Base-by-base conservation (phyloP, 2,888 invertebrate genomes). In the Eupsilia transversa region DNA sequence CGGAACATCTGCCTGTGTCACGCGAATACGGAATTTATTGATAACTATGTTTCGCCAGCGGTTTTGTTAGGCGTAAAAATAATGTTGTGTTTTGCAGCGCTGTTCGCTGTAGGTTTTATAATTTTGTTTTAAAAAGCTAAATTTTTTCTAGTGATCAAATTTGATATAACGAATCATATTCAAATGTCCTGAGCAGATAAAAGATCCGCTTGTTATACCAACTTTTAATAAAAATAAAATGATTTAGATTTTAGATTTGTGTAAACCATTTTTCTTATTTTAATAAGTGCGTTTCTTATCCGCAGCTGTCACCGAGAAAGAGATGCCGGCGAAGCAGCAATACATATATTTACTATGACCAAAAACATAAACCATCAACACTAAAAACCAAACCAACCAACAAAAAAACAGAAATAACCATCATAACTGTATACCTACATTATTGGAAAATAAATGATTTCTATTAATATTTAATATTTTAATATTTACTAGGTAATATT, bases 1-100 rank as follows among this genome's bases (percentile, higher is more conserved):
- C 69, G n/a, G 66, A 83, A 87, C 91, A 91, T 88, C 91, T 91
- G 91, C 89, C 76, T 30, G 33, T 80, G 89, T 89, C 91, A 91
- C 90, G 91, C 91, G 81, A 90, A 56, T 74, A 49, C 80, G 78
- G 75, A 81, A 85, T 90, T 88, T 88, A 89, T 88, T 86, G 81
- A 5, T n/a, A 7, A 71, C 79, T 86, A 78, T 57, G 60, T 56
- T 71, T 75, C 23, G 41, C 5, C 10, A 0, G 54, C 56, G 79
- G 82, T 20, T 77, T 84, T 74, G 63, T 63, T 67, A 72, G 20
- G 2, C 14, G 9, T 23, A 30, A 57, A 35, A 52, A 63, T 9
- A 2, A 27, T 33, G 12, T 49, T n/a, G 2, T 1, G 6, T 43
- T 65, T 49, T 41, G 60, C 10, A 17, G 3, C 17, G 23, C n/a